These are phyloP conservation scores for Neodiprion pinetum DNA, from an alignment of 1,140 invertebrate species.

Conservation along the genomic window DNA sequence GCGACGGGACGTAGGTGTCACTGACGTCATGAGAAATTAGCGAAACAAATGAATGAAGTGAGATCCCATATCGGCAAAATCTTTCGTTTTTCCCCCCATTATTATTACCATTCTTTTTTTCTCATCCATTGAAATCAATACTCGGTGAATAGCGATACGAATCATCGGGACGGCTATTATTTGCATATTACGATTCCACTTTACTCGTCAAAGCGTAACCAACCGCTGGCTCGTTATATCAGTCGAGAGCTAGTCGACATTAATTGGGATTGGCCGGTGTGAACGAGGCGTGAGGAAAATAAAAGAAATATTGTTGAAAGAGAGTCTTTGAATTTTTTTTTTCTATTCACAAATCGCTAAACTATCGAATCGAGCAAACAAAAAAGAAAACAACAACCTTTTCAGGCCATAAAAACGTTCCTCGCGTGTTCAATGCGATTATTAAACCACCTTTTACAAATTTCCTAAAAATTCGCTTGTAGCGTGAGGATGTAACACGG, in stretches of 20 bases:
- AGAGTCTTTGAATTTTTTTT: background rate
- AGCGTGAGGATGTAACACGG: too few species aligned
- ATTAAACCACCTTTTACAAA: too few species aligned
- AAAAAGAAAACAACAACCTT: background rate
- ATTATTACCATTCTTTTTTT: background rate
- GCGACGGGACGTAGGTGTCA: background rate
- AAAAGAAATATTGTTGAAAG: background rate
- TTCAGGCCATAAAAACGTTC: constrained; percentile 1
- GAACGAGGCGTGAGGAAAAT: background rate
- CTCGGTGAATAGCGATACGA: background rate
- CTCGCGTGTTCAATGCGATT: background rate
- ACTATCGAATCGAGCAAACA: background rate
- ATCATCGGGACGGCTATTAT: background rate
- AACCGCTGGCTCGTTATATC: background rate
- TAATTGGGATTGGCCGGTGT: background rate
- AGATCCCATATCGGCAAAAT: background rate
- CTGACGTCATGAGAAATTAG: background rate
- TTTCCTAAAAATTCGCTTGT: too few species aligned
- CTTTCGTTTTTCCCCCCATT: background rate
- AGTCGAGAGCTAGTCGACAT: background rate
- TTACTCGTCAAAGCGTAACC: background rate
- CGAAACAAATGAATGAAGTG: background rate
- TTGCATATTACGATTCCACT: background rate
- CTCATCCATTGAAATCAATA: background rate
- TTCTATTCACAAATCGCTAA: background rate